Evolutionary conservation across 2,797 vertebrate genomes (phyloP).

Genomic region (Acropternis orthonyx): DNA sequence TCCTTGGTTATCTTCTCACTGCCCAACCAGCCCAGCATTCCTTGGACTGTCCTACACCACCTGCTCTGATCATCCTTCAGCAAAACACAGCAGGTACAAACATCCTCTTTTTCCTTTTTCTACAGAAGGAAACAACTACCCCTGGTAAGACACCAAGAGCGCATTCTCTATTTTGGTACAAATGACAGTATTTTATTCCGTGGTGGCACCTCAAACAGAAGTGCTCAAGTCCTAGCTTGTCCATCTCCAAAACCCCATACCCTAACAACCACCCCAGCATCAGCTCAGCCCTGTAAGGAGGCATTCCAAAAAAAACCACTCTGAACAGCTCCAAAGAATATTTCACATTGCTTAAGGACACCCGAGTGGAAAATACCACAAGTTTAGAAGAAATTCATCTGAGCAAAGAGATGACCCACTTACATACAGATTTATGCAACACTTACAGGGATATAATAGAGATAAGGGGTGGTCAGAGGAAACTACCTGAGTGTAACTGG

Average conservation of each 20-base stretch:
- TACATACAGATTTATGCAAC: background rate
- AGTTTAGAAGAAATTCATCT: background rate
- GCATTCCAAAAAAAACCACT: background rate
- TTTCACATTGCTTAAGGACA: background rate
- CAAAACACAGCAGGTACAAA: background rate
- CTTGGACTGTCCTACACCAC: background rate
- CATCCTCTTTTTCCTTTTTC: background rate
- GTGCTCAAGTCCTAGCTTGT: background rate
- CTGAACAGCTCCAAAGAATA: background rate
- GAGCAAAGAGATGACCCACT: conserved; percentile 4
- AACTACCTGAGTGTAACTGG: background rate
- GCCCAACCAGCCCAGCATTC: background rate
- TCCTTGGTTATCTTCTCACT: background rate
- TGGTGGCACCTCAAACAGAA: background rate
- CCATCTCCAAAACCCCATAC: background rate
- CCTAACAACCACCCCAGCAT: background rate
- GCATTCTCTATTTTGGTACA: background rate
- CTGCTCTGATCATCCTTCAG: background rate
- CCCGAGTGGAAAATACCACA: background rate
- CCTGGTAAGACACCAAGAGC: background rate
- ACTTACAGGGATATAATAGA: background rate
- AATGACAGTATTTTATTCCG: background rate
- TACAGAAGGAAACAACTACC: background rate
- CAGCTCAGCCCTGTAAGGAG: background rate
- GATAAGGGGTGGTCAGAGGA: background rate